Evolutionary conservation across 92 coral and sea anemone genomes (phyloP), one percentile per base, ranked within the genome.

Genomic region (Palythoa heliodiscus): DNA sequence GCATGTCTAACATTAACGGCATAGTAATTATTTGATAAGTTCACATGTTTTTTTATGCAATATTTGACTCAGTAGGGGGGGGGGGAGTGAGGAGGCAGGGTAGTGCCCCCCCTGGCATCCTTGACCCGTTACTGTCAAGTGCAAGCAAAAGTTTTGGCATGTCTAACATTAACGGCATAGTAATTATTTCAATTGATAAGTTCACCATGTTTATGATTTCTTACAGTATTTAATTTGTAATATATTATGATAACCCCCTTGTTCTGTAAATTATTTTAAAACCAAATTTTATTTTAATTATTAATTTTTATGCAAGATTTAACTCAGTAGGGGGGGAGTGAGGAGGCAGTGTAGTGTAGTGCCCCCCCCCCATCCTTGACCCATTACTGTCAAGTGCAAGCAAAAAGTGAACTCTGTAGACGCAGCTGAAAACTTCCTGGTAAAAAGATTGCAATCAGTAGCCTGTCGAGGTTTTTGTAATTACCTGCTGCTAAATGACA

Each of bases 401-500:
- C 35, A 38, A 14, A 47, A 73, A 47, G 58, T 20, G 24, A 38
- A 20, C 25, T 3, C 4, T 17, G 13, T 39, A 71, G n/a, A 11
- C 75, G 0, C 23, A 71, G 17, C 16, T 71, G 75, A 16, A 17
- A 17, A 1, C 52, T 16, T 19, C 25, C 35, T 68, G 35, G 72
- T 24, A 40, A 17, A 75, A 23, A 75, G 14, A 52, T 47, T 12
- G 14, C 16, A 23, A 52, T 75, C n/a, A 16, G 11, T 23, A 48
- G 22, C 52, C 16, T 52, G 81, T 25, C 29, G 40, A 11, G 73
- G 9, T 25, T 75, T 24, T 25, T 52, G 61, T 54, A 13, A 75
- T 75, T 52, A 53, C 17, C 24, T 24, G 81, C 66, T 75, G 81
- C 53, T 23, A 52, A 75, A 16, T 52, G 48, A 52, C 48, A 54